Evolutionary conservation across 2,797 vertebrate genomes (phyloP).

Genomic region (Manis crassicaudata): DNA sequence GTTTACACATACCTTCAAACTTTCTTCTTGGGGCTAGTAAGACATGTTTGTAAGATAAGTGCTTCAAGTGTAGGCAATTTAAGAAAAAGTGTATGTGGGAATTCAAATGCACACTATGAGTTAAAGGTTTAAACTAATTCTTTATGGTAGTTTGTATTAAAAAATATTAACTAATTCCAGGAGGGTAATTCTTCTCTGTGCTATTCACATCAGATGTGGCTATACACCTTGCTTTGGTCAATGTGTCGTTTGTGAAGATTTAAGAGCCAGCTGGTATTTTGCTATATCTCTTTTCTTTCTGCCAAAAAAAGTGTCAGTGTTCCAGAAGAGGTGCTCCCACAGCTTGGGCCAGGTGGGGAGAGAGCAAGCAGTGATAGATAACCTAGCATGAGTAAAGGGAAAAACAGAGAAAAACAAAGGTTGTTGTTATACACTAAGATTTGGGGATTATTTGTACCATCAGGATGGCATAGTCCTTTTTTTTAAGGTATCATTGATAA

Average conservation of each 20-base stretch:
- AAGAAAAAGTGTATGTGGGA: background rate
- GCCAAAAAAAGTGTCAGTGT: background rate
- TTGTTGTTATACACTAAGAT: background rate
- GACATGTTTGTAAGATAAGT: background rate
- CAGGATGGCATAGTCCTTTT: too few relatives aligned
- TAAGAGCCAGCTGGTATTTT: background rate
- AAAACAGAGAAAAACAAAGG: background rate
- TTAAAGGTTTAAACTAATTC: background rate
- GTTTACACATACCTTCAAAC: fast-evolving
- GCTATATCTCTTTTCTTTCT: background rate
- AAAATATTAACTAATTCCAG: background rate
- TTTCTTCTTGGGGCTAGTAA: background rate
- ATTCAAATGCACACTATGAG: background rate
- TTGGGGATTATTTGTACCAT: background rate
- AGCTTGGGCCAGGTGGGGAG: background rate
- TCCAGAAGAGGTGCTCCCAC: background rate
- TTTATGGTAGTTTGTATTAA: background rate
- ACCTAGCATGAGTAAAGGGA: background rate
- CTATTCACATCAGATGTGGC: background rate
- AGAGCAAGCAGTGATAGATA: background rate
- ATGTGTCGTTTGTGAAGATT: background rate
- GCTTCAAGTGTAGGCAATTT: background rate
- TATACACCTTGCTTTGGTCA: background rate
- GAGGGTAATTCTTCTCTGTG: background rate
- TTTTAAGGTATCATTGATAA: too few relatives aligned